phyloP scores from a whole-genome alignment of 2,113 vertebrate genomes.

The Dinomys branickii region DNA sequence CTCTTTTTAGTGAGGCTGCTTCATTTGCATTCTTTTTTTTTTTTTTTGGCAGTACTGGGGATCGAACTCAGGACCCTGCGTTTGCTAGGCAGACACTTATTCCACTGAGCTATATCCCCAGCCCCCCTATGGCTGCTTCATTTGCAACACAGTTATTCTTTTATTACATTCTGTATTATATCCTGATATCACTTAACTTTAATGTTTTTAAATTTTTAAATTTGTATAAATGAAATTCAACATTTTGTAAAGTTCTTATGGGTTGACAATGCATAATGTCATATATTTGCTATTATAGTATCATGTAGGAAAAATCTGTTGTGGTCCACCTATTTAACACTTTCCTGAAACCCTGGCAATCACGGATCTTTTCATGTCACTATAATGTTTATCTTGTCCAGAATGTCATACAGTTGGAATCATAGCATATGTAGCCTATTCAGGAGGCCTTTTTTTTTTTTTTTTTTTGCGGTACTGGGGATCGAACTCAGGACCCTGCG shows the following conservation, averaged over 20 bases:
- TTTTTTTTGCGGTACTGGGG: too few relatives aligned
- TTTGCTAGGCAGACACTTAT: too few relatives aligned
- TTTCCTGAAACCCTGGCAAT: neutral
- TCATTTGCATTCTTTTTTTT: too few relatives aligned
- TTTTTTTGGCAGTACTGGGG: too few relatives aligned
- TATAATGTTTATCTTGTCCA: conserved; percentile 30
- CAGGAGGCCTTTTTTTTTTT: neutral
- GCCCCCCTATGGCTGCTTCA: neutral
- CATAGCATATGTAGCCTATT: neutral
- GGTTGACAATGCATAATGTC: neutral
- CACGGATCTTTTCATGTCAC: neutral
- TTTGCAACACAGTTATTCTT: neutral
- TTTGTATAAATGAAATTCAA: neutral
- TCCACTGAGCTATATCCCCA: too few relatives aligned
- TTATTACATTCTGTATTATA: conserved; percentile 4
- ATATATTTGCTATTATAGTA: neutral
- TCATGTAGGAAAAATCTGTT: neutral
- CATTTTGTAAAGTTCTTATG: conserved; percentile 9
- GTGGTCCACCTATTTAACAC: neutral
- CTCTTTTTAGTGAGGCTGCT: neutral
- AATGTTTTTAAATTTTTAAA: neutral
- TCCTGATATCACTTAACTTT: neutral
- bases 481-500: too few relatives aligned
- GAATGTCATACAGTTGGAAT: neutral
- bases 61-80: too few relatives aligned